A percentile compares a stretch with the other conserved stretches of the same genome.
These are phyloP conservation scores for Phoenicopterus ruber DNA, from an alignment of 2,113 vertebrate genomes.

Conservation along the genomic window DNA sequence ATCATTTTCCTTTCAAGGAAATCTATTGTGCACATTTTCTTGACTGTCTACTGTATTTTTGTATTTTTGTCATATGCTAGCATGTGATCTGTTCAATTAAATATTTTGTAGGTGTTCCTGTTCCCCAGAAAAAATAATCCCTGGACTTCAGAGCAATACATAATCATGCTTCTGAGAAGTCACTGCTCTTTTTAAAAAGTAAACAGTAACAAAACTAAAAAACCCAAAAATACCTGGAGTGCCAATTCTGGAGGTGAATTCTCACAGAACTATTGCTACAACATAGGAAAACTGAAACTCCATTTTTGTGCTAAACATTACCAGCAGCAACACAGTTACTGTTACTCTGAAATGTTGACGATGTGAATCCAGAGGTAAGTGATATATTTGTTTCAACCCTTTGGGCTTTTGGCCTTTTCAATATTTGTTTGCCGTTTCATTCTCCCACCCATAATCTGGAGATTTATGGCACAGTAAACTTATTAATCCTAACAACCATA, in stretches of 20 bases:
- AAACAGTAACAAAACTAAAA: background rate
- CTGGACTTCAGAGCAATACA: background rate
- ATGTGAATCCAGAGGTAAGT: slow-evolving; percentile 12
- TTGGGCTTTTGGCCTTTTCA: background rate
- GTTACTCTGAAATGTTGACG: slow-evolving; percentile 24
- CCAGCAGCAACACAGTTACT: background rate
- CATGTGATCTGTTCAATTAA: background rate
- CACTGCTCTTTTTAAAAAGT: background rate
- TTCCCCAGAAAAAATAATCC: background rate
- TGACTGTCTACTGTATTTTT: background rate
- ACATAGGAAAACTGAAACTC: background rate
- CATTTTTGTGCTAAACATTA: slow-evolving; percentile 54
- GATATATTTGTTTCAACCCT: background rate
- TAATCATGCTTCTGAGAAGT: background rate
- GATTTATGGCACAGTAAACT: slow-evolving; percentile 57
- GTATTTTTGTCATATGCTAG: background rate
- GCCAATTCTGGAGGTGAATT: background rate
- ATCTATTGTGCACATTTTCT: background rate
- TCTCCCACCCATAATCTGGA: slow-evolving; percentile 8
- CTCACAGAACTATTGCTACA: background rate
- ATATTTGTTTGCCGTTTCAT: slow-evolving; percentile 36
- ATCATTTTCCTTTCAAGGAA: background rate
- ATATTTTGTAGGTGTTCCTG: background rate
- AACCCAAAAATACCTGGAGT: background rate
- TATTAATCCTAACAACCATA: slow-evolving; percentile 40